Base-by-base conservation (phyloP, 1,140 invertebrate genomes). In the Holcopasites calliopsidis region DNA sequence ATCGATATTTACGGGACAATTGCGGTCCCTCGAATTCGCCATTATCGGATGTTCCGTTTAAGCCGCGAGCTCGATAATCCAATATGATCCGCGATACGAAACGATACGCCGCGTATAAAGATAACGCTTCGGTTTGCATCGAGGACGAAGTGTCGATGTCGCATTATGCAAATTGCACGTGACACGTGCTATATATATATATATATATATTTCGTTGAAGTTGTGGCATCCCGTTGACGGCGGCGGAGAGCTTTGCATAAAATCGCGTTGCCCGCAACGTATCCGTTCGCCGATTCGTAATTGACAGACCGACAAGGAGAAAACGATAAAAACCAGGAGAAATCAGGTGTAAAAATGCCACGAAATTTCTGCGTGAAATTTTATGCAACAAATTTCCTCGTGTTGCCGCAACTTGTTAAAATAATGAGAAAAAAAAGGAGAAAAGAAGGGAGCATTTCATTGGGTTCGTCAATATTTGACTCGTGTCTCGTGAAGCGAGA, bases 141-240 rank as follows among this genome's bases (percentile, higher is more conserved):
- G 50, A 40, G n/a, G 57, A n/a, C n/a, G n/a, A 76, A 44, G 68
- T 61, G 68, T 62, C 69, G 68, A 62, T 70, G 68, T 62, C 69
- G 58, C 58, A 77, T 77, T 77, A 77, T 77, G 75, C 69, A 77
- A 72, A 72, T 72, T 62, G 75, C 75, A 40, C 1, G 68, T 72
- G 73, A 69, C 73, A 58, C 65, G 65, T 69, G 73, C 73, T 58
- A 60, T 69, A 69, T n/a, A n/a, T n/a, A n/a, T n/a, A n/a, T n/a
- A n/a, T n/a, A n/a, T n/a, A n/a, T n/a, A n/a, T 69, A 68, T 68
- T 58, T 58, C 44, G 42, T 40, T 31, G 35, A 40, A 35, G 38
- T 55, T 26, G 50, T 50, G 28, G 61, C 71, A 8, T 44, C 26
- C 23, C 35, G 61, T 44, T 31, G n/a, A 66, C 7, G 50, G 28